These are phyloP conservation scores for Strix aluco DNA, from an alignment of 2,113 vertebrate genomes.

Conservation along the genomic window DNA sequence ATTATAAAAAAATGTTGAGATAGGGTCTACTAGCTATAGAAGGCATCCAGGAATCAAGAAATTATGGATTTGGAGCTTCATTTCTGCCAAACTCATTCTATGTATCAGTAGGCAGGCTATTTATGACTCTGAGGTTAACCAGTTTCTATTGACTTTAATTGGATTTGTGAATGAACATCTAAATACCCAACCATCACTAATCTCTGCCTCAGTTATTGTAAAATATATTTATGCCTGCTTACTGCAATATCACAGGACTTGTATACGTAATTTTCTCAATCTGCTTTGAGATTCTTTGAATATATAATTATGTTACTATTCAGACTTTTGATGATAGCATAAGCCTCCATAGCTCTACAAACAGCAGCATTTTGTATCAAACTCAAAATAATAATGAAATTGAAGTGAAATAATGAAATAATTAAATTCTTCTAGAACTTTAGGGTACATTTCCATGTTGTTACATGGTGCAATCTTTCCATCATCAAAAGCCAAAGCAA, in stretches of 20 bases:
- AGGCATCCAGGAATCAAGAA: not conserved
- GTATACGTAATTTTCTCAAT: not conserved
- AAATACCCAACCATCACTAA: not conserved
- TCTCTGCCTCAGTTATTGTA: not conserved
- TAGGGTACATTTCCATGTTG: not conserved
- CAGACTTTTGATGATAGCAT: not conserved
- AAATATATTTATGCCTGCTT: not conserved
- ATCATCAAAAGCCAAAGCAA: conserved; percentile 13
- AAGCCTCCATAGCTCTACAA: not conserved
- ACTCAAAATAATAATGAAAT: not conserved
- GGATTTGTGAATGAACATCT: not conserved
- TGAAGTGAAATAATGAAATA: not conserved
- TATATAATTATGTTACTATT: not conserved
- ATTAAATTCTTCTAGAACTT: not conserved
- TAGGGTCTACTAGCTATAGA: not conserved
- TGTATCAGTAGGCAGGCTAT: not conserved
- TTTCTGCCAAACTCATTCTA: not conserved
- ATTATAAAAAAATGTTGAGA: not conserved
- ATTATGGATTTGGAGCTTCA: not conserved
- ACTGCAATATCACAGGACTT: not conserved
- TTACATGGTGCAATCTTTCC: not conserved
- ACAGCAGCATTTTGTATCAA: not conserved
- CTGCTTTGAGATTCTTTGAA: not conserved
- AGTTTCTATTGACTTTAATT: not conserved
- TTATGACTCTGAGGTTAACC: not conserved